These are phyloP conservation scores for Drosophila paranaensis DNA, from an alignment of 2,888 invertebrate genomes.

Conservation along the genomic window DNA sequence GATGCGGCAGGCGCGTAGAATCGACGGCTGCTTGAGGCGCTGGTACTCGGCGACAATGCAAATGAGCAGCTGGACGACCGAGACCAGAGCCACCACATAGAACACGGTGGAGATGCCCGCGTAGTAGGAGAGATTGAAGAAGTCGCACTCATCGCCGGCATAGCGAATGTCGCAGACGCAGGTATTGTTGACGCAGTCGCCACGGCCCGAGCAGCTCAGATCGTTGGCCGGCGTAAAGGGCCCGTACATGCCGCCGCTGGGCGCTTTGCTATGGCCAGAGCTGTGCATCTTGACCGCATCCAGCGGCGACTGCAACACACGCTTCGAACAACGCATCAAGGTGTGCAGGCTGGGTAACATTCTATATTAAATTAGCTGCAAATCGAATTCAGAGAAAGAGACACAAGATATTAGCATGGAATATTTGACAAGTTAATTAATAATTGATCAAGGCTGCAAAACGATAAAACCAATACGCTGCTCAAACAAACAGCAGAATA, in stretches of 20 bases:
- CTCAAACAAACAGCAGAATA: constrained; percentile 6
- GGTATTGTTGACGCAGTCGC: constrained; percentile 96
- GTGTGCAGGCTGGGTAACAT: constrained; percentile 84
- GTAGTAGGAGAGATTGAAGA: constrained; percentile 93
- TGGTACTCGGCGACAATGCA: constrained; percentile 93
- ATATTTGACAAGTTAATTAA: constrained; percentile 31
- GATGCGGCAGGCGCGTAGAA: constrained; percentile 92
- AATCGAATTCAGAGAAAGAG: constrained; percentile 19
- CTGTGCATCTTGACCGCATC: constrained; percentile 68
- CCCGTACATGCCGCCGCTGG: constrained; percentile 55
- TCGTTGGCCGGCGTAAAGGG: constrained; percentile 69
- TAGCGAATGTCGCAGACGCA: constrained; percentile 96
- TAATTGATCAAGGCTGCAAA: constrained; percentile 48
- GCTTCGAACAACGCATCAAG: constrained; percentile 85
- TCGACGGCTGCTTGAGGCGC: constrained; percentile 92
- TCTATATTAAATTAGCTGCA: constrained; percentile 80
- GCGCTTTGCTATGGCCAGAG: constrained; percentile 61
- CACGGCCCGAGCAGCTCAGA: constrained; percentile 91
- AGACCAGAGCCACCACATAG: constrained; percentile 92
- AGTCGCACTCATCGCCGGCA: constrained; percentile 92
- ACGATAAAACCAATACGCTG: constrained; percentile 46
- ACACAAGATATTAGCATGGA: constrained; percentile 12
- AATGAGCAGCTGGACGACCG: constrained; percentile 93
- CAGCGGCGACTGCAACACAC: constrained; percentile 81
- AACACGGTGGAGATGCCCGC: constrained; percentile 90